Evolutionary conservation across 2,888 invertebrate species (phyloP).

Genomic region (Xestia ashworthii): DNA sequence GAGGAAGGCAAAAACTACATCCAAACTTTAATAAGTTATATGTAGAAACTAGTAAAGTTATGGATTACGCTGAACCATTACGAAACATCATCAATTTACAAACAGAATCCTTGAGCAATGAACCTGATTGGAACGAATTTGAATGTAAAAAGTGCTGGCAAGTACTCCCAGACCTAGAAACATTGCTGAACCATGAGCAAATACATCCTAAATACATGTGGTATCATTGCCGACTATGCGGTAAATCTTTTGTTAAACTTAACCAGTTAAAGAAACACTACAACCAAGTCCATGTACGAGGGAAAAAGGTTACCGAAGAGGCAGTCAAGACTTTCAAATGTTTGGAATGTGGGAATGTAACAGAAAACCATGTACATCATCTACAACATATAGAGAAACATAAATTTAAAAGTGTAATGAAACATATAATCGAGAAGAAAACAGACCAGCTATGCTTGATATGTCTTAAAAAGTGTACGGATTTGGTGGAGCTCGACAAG

Average conservation of each 20-base stretch:
- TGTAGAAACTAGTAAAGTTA: slow-evolving; percentile 78
- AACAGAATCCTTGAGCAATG: slow-evolving; percentile 65
- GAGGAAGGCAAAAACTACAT: slow-evolving; percentile 82
- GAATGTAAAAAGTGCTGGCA: slow-evolving; percentile 85
- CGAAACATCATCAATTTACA: slow-evolving; percentile 78
- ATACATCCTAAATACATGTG: slow-evolving; percentile 85
- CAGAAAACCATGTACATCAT: slow-evolving; percentile 72
- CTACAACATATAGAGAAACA: slow-evolving; percentile 86
- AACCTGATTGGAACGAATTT: slow-evolving; percentile 71
- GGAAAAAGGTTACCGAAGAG: slow-evolving; percentile 19
- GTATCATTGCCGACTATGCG: slow-evolving; percentile 83
- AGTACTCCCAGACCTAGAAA: slow-evolving; percentile 77
- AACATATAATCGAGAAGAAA: slow-evolving; percentile 77
- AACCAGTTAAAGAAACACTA: slow-evolving; percentile 78
- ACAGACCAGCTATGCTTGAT: slow-evolving; percentile 80
- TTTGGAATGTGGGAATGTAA: slow-evolving; percentile 73
- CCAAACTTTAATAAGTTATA: slow-evolving; percentile 80
- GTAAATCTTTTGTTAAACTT: slow-evolving; percentile 81
- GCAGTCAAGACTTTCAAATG: slow-evolving; percentile 74
- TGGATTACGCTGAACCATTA: slow-evolving; percentile 84
- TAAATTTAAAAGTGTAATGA: slow-evolving; percentile 80
- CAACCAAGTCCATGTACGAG: slow-evolving; percentile 63
- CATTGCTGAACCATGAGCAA: slow-evolving; percentile 80
- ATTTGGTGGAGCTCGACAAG: slow-evolving; percentile 75
- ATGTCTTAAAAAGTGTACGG: slow-evolving; percentile 76